Conservation (phyloP, 1,140 invertebrate genomes). For the Pseudomyrmex flavicornis region DNA sequence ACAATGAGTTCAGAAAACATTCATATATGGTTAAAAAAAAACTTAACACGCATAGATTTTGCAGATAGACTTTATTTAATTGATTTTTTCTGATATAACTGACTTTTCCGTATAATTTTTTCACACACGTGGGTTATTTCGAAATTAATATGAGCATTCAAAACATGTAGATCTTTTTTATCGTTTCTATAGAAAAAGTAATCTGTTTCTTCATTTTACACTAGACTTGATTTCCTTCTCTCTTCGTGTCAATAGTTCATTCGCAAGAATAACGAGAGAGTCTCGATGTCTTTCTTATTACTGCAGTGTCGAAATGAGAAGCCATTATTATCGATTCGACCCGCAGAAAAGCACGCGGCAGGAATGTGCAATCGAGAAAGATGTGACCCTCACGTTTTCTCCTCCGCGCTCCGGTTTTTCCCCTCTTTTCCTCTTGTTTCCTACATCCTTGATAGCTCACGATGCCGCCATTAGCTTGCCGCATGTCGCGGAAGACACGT, state of each 20-base stretch:
- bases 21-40: no score
- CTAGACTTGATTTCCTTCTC: neutral
- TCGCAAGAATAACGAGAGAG: neutral
- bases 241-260: neutral
- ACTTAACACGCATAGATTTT: no score
- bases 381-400: neutral
- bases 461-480: constrained; percentile 72
- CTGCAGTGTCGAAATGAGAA: constrained; percentile 31
- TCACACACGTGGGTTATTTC: neutral
- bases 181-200: no score
- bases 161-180: no score
- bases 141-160: no score
- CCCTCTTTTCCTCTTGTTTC: constrained; percentile 22
- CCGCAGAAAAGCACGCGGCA: constrained; percentile 57
- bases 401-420: constrained; percentile 28
- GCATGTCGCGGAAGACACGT: constrained; percentile 71
- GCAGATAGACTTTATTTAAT: no score
- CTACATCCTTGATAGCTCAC: constrained; percentile 69
- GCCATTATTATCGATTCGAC: constrained; percentile 68
- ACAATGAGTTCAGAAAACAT: neutral
- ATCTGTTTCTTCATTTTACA: no score
- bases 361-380: constrained; percentile 40
- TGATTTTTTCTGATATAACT: no score
- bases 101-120: neutral
- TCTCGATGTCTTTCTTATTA: neutral